Evolutionary conservation across 1,140 invertebrate genomes (phyloP).

Genomic region (Drosophila prosaltans): DNA sequence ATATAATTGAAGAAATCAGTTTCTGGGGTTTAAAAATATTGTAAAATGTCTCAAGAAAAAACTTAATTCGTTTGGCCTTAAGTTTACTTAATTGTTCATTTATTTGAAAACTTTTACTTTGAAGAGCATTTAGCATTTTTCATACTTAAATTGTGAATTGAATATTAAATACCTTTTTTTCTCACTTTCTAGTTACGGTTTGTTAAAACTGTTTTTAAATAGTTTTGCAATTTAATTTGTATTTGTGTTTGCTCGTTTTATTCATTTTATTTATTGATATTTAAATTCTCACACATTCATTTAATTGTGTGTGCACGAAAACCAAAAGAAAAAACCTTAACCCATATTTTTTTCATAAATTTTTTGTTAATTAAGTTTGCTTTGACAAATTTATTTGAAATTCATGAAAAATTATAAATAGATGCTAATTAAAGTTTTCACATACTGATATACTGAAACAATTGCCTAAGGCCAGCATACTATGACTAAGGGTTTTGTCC

Average conservation of each 20-base stretch:
- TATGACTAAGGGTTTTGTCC: background rate
- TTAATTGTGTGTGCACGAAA: background rate
- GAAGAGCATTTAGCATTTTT: background rate
- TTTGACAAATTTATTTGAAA: slow-evolving; percentile 15
- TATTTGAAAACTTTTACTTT: too few species aligned
- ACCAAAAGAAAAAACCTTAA: background rate
- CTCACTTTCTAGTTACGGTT: background rate
- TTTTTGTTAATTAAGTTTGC: slow-evolving; percentile 20
- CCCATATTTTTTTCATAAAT: slow-evolving; percentile 21
- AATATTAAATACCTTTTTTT: background rate
- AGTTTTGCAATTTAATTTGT: background rate
- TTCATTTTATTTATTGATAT: slow-evolving; percentile 8
- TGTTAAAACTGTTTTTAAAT: background rate
- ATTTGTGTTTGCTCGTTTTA: background rate
- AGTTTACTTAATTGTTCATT: too few species aligned
- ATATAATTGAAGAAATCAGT: too few species aligned
- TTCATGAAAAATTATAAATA: slow-evolving; percentile 32
- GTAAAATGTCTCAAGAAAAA: too few species aligned
- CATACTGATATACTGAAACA: slow-evolving; percentile 7
- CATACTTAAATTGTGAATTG: background rate
- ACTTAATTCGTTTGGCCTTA: too few species aligned
- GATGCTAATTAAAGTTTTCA: slow-evolving; percentile 20
- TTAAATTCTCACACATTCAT: slow-evolving; percentile 9
- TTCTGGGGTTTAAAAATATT: too few species aligned
- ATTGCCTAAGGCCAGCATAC: background rate